phyloP scores from a whole-genome alignment of 2,888 invertebrate genomes.

The Priocnemis perturbator region DNA sequence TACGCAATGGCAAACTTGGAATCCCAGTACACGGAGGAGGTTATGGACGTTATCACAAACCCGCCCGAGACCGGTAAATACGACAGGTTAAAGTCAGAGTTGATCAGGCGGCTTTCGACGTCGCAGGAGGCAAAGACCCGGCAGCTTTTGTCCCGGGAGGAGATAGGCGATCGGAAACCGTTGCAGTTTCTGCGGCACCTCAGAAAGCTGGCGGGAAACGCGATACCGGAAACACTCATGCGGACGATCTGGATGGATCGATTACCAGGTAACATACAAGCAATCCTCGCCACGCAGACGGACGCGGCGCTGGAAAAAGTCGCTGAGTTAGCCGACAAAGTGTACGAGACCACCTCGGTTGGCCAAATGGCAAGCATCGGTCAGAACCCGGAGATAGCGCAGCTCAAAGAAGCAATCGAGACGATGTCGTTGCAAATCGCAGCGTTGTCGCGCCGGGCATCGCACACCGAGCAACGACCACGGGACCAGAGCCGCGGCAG shows the following conservation, averaged over 20 bases:
- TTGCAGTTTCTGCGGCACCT: conserved; percentile 56
- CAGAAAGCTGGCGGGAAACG: conserved; percentile 32
- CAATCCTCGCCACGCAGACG: conserved; percentile 30
- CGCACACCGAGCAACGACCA: too few species aligned
- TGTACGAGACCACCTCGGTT: too few species aligned
- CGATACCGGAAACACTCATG: not conserved
- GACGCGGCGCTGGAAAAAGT: conserved; percentile 25
- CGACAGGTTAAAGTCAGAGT: conserved; percentile 52
- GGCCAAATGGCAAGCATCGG: too few species aligned
- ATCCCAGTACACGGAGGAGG: conserved; percentile 4
- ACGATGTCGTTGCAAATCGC: too few species aligned
- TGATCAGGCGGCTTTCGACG: conserved; percentile 46
- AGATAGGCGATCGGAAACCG: conserved; percentile 35
- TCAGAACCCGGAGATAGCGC: conserved; percentile 2
- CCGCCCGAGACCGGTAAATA: conserved; percentile 45
- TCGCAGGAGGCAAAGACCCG: conserved; percentile 24
- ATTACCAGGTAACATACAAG: conserved; percentile 3
- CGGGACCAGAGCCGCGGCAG: too few species aligned
- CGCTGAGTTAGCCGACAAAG: conserved; percentile 14
- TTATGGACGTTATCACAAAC: conserved; percentile 28
- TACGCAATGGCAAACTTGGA: not conserved
- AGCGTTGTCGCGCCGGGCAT: too few species aligned
- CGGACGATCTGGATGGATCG: conserved; percentile 11
- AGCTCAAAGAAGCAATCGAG: conserved; percentile 1
- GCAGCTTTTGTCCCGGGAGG: conserved; percentile 15